Evolutionary conservation across 2,113 vertebrate genomes (phyloP).

Genomic region (Numenius arquata): DNA sequence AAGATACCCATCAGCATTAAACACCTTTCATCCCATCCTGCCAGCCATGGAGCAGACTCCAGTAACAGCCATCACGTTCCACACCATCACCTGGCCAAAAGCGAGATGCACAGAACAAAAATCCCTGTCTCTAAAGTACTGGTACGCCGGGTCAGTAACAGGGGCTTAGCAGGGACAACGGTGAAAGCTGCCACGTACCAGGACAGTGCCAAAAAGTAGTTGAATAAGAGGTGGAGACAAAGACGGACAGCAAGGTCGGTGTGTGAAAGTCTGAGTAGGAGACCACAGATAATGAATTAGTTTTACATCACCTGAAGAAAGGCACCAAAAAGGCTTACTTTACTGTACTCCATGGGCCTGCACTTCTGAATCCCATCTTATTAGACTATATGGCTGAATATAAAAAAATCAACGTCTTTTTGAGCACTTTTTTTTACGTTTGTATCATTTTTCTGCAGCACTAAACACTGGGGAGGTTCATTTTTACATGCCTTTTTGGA

Average conservation of each 20-base stretch:
- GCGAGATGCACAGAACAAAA: slow-evolving; percentile 89
- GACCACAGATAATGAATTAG: background rate
- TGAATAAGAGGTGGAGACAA: background rate
- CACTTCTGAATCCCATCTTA: slow-evolving; percentile 41
- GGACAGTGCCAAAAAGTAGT: slow-evolving; percentile 84
- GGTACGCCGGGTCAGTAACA: slow-evolving; percentile 84
- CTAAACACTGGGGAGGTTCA: slow-evolving; percentile 59
- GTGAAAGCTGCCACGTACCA: slow-evolving; percentile 70
- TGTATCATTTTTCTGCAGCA: slow-evolving; percentile 55
- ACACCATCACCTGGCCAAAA: slow-evolving; percentile 81
- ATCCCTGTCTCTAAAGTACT: slow-evolving; percentile 95
- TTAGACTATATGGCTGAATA: background rate
- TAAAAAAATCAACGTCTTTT: slow-evolving; percentile 48
- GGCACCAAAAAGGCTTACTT: slow-evolving; percentile 9
- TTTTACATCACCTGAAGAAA: slow-evolving; percentile 35
- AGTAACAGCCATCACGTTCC: slow-evolving; percentile 74
- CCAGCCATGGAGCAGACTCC: slow-evolving; percentile 78
- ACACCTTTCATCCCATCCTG: slow-evolving; percentile 81
- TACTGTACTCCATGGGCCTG: background rate
- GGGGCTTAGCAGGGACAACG: slow-evolving; percentile 76
- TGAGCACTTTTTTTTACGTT: slow-evolving; percentile 70
- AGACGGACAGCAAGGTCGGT: background rate
- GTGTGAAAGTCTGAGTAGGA: slow-evolving; percentile 3
- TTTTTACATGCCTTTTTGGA: slow-evolving; percentile 75
- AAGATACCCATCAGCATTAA: slow-evolving; percentile 94